Evolutionary conservation across 2,113 vertebrate species (phyloP).

Genomic region (Nymphicus hollandicus): DNA sequence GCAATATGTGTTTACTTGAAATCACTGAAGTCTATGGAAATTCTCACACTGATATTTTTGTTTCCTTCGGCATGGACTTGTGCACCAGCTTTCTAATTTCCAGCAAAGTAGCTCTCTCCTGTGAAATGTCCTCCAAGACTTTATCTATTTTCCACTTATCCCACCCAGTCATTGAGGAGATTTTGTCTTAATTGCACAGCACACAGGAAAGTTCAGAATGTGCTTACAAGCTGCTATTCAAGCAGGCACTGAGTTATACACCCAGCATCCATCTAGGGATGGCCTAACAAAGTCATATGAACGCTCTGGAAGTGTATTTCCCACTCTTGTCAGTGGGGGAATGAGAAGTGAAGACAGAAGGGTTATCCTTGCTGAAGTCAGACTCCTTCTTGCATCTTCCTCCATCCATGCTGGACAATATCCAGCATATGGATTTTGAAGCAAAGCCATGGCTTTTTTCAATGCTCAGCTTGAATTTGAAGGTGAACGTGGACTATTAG

Average conservation of each 20-base stretch:
- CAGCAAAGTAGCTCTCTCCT: background rate
- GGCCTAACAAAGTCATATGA: background rate
- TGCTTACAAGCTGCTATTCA: background rate
- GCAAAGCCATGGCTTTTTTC: background rate
- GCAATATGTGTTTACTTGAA: background rate
- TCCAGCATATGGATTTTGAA: background rate
- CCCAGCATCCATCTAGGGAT: background rate
- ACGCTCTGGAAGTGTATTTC: background rate
- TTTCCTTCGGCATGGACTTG: background rate
- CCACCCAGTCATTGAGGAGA: background rate
- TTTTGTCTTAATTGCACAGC: background rate
- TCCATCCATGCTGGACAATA: background rate
- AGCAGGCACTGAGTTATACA: background rate
- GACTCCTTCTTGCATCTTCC: background rate
- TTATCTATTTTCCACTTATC: background rate
- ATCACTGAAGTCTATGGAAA: background rate
- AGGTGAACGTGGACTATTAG: background rate
- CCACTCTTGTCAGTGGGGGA: background rate
- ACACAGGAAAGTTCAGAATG: background rate
- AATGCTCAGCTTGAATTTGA: background rate
- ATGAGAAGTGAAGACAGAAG: background rate
- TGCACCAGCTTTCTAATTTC: background rate
- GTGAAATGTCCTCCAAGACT: background rate
- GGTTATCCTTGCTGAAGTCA: background rate
- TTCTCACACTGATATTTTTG: background rate